These are phyloP conservation scores for Eremophila alpestris DNA, from an alignment of 2,797 vertebrate genomes.

Conservation along the genomic window DNA sequence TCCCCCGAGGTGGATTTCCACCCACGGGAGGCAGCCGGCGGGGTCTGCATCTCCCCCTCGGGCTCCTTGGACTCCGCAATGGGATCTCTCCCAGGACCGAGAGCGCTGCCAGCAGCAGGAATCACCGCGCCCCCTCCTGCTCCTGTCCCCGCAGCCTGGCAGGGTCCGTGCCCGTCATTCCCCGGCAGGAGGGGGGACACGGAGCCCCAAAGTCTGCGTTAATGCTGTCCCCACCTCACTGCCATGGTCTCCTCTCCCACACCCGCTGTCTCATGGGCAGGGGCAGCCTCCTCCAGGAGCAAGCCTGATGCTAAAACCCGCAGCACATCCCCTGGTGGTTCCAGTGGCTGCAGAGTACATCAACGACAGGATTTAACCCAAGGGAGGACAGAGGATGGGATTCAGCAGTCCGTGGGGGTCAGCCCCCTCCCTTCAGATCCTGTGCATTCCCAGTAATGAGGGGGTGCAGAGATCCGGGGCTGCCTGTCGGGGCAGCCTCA, in stretches of 20 bases:
- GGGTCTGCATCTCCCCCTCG: neutral
- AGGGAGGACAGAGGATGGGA: neutral
- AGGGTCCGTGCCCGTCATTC: neutral
- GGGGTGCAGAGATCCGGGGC: neutral
- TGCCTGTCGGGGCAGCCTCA: neutral
- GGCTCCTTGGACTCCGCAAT: neutral
- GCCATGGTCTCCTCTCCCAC: accelerated
- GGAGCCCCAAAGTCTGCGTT: neutral
- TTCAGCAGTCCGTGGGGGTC: accelerated
- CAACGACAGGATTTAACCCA: neutral
- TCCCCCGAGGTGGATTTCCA: neutral
- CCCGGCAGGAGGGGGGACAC: neutral
- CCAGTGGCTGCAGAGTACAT: neutral
- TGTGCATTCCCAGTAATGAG: accelerated
- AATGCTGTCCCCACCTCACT: neutral
- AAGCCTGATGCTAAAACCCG: neutral
- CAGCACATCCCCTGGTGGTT: neutral
- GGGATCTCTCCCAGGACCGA: neutral
- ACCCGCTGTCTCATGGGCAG: neutral
- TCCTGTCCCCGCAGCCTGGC: neutral
- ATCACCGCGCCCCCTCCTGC: neutral
- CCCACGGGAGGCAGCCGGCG: neutral
- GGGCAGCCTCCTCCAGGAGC: neutral
- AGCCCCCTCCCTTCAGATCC: neutral
- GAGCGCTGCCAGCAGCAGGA: neutral